These are phyloP conservation scores for Eupithecia inturbata DNA, from an alignment of 2,888 invertebrate genomes.

Conservation along the genomic window DNA sequence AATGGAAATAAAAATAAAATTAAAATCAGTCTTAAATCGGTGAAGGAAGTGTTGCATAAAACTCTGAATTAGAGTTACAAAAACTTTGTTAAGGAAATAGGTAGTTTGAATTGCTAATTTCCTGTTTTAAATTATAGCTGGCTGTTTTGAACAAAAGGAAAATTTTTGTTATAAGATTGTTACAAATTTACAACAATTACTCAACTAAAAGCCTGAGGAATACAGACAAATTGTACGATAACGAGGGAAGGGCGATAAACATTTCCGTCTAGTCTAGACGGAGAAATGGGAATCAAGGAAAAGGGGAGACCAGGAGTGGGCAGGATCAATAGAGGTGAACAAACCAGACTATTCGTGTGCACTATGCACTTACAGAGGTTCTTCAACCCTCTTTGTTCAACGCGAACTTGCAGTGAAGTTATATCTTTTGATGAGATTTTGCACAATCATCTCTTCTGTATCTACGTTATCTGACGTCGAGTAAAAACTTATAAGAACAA, in stretches of 20 bases:
- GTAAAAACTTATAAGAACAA: background rate
- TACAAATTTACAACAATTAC: background rate
- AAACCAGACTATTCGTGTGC: slow-evolving; percentile 15
- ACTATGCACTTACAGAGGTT: slow-evolving; percentile 24
- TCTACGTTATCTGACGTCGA: background rate
- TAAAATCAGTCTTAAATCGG: slow-evolving; percentile 36
- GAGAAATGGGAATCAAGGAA: slow-evolving; percentile 22
- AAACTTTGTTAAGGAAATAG: slow-evolving; percentile 20
- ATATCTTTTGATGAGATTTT: background rate
- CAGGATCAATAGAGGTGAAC: slow-evolving; percentile 25
- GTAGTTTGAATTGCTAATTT: slow-evolving; percentile 13
- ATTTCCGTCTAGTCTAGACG: slow-evolving; percentile 26
- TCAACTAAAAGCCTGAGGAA: slow-evolving; percentile 8
- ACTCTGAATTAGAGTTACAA: slow-evolving; percentile 36
- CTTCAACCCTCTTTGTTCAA: slow-evolving; percentile 22
- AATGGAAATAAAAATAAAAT: slow-evolving; percentile 41
- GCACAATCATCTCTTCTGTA: background rate
- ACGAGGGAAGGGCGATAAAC: slow-evolving; percentile 14
- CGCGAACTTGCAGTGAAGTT: background rate
- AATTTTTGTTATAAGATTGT: background rate
- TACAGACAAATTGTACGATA: slow-evolving; percentile 12
- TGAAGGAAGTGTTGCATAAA: slow-evolving; percentile 48
- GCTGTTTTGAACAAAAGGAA: background rate
- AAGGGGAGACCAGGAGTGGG: slow-evolving; percentile 10
- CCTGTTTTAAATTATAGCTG: slow-evolving; percentile 10